Conservation (phyloP, 2,888 invertebrate genomes). For the Onthophagus sagittarius region DNA sequence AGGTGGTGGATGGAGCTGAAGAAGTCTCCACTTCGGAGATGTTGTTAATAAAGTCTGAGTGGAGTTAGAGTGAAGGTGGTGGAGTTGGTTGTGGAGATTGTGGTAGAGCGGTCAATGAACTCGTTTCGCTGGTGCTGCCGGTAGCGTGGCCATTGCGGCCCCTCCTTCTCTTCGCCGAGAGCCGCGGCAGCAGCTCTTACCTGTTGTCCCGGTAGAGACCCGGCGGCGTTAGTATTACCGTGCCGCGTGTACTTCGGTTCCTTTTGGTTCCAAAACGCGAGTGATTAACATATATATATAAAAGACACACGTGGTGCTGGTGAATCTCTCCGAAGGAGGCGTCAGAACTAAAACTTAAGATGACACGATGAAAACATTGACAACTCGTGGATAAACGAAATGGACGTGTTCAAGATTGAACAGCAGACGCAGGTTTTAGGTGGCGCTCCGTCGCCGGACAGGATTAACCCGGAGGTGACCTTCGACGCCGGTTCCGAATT, state of each 20-base stretch:
- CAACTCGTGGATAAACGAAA: slow-evolving; percentile 34
- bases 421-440: slow-evolving; percentile 62
- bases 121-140: slow-evolving; percentile 44
- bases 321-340: not conserved
- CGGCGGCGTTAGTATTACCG: slow-evolving; percentile 14
- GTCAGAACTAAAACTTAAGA: not conserved
- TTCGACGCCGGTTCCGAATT: slow-evolving; percentile 76
- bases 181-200: not conserved
- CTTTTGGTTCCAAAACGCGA: slow-evolving; percentile 25
- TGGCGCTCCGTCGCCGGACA: slow-evolving; percentile 58
- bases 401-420: slow-evolving; percentile 73
- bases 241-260: no score
- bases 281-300: slow-evolving; percentile 34
- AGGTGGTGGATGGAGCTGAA: no score
- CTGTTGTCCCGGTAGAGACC: not conserved
- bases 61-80: not conserved
- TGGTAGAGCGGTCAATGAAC: slow-evolving; percentile 45
- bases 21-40: no score
- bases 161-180: slow-evolving; percentile 33
- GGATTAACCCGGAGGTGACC: slow-evolving; percentile 61
- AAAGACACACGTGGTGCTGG: slow-evolving; percentile 40
- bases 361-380: slow-evolving; percentile 16
- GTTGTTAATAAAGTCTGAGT: not conserved
- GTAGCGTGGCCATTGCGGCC: slow-evolving; percentile 44
- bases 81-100: not conserved